Base-by-base conservation (phyloP, 2,113 vertebrate species). In the Edolisoma coerulescens region DNA sequence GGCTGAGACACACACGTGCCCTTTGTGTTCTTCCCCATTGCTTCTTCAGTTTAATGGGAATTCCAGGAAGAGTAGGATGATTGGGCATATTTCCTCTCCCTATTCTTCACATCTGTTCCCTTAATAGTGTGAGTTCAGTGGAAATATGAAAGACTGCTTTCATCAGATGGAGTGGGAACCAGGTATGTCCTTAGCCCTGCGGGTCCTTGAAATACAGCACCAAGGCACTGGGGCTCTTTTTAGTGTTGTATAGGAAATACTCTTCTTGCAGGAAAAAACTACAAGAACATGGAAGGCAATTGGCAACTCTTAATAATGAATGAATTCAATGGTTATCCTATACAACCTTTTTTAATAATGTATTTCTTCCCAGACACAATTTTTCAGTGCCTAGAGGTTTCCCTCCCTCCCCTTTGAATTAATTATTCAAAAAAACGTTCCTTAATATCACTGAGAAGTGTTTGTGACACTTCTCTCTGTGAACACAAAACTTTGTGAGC, bases 1-100 rank as follows among this genome's bases (percentile, higher is more conserved):
- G 61, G 24, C 50, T 0, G 2, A 64, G 37, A 26, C 26, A 74
- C 71, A 30, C 49, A 52, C 0, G 0, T 21, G 18, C 3, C 32
- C 82, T 61, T 76, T 59, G 21, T 54, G 41, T n/a, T 82, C 53
- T 75, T 41, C 39, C 41, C 27, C 5, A 9, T 10, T 41, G 23
- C 35, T 61, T 82, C 41, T 45, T 94, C 67, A n/a, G 70, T 68
- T 45, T 30, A 56, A 60, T 1, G 0, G n/a, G 45, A 73, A 35
- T 85, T 88, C 63, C 32, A 33, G 75, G 47, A 80, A 53, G n/a
- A 13, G 21, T 41, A 49, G 67, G 26, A 42, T 23, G 26, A 4
- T 17, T 76, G 24, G n/a, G 19, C 6, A 0, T 49, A 20, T n/a
- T 93, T 76, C 3, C 23, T 52, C 19, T 60, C 50, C 28, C 13